Evolutionary conservation across 1,140 invertebrate genomes (phyloP).

Genomic region (Dendroctonus ponderosae): DNA sequence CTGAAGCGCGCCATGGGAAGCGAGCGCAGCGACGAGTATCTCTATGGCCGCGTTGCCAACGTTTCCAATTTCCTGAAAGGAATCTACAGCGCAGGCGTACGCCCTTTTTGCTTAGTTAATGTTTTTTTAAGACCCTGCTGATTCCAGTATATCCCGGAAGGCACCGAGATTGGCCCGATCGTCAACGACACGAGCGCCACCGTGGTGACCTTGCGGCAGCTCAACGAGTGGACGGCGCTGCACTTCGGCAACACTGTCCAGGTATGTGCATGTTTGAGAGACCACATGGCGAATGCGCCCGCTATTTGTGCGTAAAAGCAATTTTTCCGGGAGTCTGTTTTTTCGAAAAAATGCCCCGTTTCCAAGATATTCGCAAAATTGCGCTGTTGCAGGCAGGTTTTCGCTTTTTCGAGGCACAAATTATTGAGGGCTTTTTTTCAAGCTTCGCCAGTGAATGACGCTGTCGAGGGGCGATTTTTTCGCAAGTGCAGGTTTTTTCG

Average conservation of each 20-base stretch:
- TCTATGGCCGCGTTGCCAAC: slow-evolving; percentile 32
- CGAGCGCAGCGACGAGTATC: slow-evolving; percentile 20
- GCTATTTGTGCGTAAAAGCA: neutral
- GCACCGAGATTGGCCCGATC: slow-evolving; percentile 8
- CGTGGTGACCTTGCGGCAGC: slow-evolving; percentile 34
- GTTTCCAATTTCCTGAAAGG: slow-evolving; percentile 36
- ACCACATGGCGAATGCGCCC: neutral
- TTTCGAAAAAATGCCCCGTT: slow-evolving; percentile 2
- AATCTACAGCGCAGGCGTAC: slow-evolving; percentile 32
- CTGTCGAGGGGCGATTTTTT: too few species aligned
- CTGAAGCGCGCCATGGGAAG: slow-evolving; percentile 29
- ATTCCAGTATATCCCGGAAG: slow-evolving; percentile 33
- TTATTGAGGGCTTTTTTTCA: too few species aligned
- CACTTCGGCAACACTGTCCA: slow-evolving; percentile 35
- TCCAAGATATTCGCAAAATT: too few species aligned
- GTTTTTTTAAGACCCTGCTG: neutral
- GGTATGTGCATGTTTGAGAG: slow-evolving; percentile 5
- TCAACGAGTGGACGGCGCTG: slow-evolving; percentile 43
- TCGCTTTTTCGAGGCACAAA: too few species aligned
- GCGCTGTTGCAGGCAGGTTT: too few species aligned
- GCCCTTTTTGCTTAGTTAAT: slow-evolving; percentile 1
- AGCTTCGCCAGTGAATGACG: too few species aligned
- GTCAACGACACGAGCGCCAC: slow-evolving; percentile 1
- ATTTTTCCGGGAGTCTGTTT: too few species aligned
- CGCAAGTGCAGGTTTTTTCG: too few species aligned